Base-by-base conservation (phyloP, 1,140 invertebrate genomes). In the Eriosoma lanigerum region DNA sequence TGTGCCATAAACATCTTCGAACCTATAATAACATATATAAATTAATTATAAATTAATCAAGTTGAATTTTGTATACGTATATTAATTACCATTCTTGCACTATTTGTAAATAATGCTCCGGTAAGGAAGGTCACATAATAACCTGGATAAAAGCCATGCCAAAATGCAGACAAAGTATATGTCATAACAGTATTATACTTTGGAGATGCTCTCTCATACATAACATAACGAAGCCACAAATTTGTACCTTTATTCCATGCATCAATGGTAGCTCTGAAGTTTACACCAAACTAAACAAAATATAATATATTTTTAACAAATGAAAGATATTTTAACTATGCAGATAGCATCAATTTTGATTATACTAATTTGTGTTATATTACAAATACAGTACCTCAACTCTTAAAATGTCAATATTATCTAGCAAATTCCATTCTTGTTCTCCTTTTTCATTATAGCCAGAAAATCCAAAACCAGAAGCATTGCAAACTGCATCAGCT, bases 111-210 rank as follows among this genome's bases (percentile, higher is more conserved):
- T 2, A 98, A 83, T 0, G 94, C 94, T 17, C 93, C 96, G 38
- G 90, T 92, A 38, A 94, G 89, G 86, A 99, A 99, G 1, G 96
- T 97, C 52, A 98, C 85, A 86, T 98, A 99, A 88, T 99, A 99
- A 17, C 97, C 96, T 9, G 96, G 96, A 87, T 97, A 96, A 86
- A 97, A 98, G 80, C 94, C 97, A 87, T 99, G 97, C 97, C 97
- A 99, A 29, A 98, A 85, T 21, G 96, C 96, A 32, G 95, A 97
- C 64, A 98, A 87, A 2, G 90, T 87, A 86, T 96, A 98, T 2
- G 96, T 97, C 64, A 91, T 88, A 17, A 91, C 82, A 50, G 91
- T 91, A 9, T 80, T 82, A 24, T 80, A 82, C 50, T 87, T 87
- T 32, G 70, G 58, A 29, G 88, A 87, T 38, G 90, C 89, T 83